phyloP scores from a whole-genome alignment of 64 coral and sea anemone species.

The Cladopsammia gracilis region DNA sequence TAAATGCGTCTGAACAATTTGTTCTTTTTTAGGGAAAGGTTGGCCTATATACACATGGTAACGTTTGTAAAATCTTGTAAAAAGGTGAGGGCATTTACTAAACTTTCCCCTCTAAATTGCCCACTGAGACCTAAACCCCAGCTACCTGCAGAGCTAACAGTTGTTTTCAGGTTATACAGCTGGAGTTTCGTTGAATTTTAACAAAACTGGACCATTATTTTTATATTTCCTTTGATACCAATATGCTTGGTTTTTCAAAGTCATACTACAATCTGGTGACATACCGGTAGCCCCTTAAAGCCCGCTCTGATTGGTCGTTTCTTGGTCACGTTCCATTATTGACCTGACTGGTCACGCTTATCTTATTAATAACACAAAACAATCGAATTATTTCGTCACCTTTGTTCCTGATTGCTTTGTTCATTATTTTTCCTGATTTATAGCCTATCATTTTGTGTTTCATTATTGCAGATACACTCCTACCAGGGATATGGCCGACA shows the following conservation, averaged over 20 bases:
- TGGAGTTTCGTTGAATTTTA: no score
- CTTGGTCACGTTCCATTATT: no score
- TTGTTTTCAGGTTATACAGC: no score
- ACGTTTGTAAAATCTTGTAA: constrained; percentile 25
- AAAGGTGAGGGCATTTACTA: neutral
- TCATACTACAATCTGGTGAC: no score
- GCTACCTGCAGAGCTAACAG: no score
- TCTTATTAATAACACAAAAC: no score
- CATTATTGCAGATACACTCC: constrained; percentile 41
- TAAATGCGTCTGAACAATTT: neutral
- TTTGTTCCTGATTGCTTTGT: neutral
- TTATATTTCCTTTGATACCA: no score
- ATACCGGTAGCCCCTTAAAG: no score
- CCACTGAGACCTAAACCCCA: neutral
- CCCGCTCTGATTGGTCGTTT: no score
- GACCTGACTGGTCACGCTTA: no score
- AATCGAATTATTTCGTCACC: neutral
- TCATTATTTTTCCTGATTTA: neutral
- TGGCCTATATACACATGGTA: constrained; percentile 7
- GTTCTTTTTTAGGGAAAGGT: neutral
- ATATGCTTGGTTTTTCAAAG: no score
- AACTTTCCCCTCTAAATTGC: neutral
- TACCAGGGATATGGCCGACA: constrained; percentile 76
- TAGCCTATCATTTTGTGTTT: neutral
- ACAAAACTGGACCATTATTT: no score